Base-by-base conservation (phyloP, 2,797 vertebrate species). In the Ctenopoma multispine region DNA sequence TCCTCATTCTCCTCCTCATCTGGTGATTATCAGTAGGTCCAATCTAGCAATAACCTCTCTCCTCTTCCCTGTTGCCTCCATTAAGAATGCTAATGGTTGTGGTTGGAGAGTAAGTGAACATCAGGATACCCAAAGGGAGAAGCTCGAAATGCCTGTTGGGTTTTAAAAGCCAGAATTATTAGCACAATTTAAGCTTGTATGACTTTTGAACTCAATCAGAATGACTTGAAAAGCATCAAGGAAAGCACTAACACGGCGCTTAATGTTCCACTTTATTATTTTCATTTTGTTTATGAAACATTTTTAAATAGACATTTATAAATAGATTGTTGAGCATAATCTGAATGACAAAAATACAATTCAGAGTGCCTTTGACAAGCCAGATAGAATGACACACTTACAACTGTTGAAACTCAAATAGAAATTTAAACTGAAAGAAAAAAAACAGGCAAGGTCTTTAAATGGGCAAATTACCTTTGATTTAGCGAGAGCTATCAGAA, bases 271-370 rank as follows among this genome's bases (percentile, higher is more conserved):
- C 14, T 18, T 34, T 3, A 29, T 36, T 70, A 48, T 68, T 76
- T 78, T 66, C 1, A 29, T 55, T 59, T 60, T 46, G 23, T 69
- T 71, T 50, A 34, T 17, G 18, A 54, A 36, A 40, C 8, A 7
- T 71, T 75, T 80, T 69, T 51, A 55, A 63, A 73, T 38, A 71
- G 64, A 59, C 38, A 57, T 56, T 54, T 71, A 87, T 57, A 61
- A 62, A 77, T 56, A 74, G 48, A 71, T 57, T 53, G 36, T 46
- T 43, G 21, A 53, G 46, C 34, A 72, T 38, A 21, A 47, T 63
- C 27, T 69, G 65, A 60, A 55, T 24, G 15, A 69, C 14, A 53
- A 10, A 36, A 54, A 56, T 47, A 7, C 11, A 29, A 40, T 63
- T 50, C 24, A n/a, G 40, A 63, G 46, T 27, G 14, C 10, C 29